Base-by-base conservation (phyloP, 1,140 invertebrate species). In the Scaptomyza graminum region DNA sequence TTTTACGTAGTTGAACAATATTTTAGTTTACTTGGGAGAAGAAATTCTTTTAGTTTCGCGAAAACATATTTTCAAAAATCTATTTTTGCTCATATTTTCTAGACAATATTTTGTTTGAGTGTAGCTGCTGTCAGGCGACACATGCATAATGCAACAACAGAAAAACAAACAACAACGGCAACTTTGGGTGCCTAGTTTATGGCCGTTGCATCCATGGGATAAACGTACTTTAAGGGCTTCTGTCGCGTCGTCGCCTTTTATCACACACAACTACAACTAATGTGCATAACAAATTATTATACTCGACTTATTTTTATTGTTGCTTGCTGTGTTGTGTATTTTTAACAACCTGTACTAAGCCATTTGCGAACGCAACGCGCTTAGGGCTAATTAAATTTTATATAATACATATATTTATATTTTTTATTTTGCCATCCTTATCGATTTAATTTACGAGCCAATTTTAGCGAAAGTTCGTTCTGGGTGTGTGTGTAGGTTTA, bases 381-480 rank as follows among this genome's bases (percentile, higher is more conserved):
- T 84, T 84, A 80, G 63, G 60, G 64, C 83, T 85, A 85, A 85
- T 85, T 85, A 70, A 87, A 75, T 85, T 87, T 77, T 79, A 65
- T 65, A 62, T 28, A 25, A 46, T 31, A 31, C 6, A 9, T 34
- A 8, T 57, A n/a, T 41, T 5, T 41, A 5, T 41, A 5, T n/a
- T n/a, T 41, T 12, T 41, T 41, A n/a, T 12, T 15, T 16, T 15
- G 22, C 55, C 18, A 47, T 5, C 25, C 61, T 9, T 72, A 85
- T 88, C 62, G 78, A 87, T 85, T 75, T 46, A 62, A 61, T 76
- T 70, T 62, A 70, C 61, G 74, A 60, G 39, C 18, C 59, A 69
- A 34, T 62, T 18, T 12, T 44, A 37, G 22, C 15, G 25, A 67
- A 74, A 61, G 74, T 71, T 71, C 9, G 28, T 56, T 54, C 60